Conservation (phyloP, 2,888 invertebrate genomes). For the Drosophila eohydei region DNA sequence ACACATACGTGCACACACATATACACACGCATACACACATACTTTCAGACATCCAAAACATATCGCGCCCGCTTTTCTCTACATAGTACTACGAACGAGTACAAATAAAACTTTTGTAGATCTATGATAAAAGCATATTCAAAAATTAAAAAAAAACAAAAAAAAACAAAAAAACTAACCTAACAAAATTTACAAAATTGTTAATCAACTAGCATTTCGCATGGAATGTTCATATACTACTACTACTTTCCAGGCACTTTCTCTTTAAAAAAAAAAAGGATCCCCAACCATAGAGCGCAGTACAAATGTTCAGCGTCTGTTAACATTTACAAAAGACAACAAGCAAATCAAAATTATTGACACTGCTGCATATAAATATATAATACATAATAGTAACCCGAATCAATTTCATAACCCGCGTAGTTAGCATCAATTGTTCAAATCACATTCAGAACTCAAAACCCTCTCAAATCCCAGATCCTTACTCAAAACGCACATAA, state of each 20-base stretch:
- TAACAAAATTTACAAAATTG: constrained; percentile 43
- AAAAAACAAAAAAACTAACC: constrained; percentile 2
- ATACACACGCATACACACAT: constrained; percentile 19
- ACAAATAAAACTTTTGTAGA: constrained; percentile 42
- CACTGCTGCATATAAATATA: constrained; percentile 11
- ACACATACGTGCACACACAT: constrained; percentile 13
- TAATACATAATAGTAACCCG: neutral
- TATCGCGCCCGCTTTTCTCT: constrained; percentile 68
- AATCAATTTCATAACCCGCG: constrained; percentile 19
- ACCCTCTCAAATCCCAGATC: constrained; percentile 37
- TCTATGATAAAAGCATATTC: constrained; percentile 36
- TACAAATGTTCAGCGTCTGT: constrained; percentile 52
- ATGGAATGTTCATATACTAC: constrained; percentile 31
- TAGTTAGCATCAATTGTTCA: constrained; percentile 37
- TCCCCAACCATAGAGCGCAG: constrained; percentile 43
- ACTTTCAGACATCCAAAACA: constrained; percentile 49
- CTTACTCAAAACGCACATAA: constrained; percentile 35
- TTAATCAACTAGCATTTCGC: constrained; percentile 35
- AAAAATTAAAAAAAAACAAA: constrained; percentile 14
- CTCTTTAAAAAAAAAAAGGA: constrained; percentile 19
- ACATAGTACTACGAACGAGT: constrained; percentile 43
- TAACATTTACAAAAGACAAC: constrained; percentile 50
- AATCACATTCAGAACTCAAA: constrained; percentile 12
- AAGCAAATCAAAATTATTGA: constrained; percentile 48
- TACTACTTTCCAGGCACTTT: constrained; percentile 50